Base-by-base conservation (phyloP, 2,888 invertebrate species). In the Cephalotes varians region DNA sequence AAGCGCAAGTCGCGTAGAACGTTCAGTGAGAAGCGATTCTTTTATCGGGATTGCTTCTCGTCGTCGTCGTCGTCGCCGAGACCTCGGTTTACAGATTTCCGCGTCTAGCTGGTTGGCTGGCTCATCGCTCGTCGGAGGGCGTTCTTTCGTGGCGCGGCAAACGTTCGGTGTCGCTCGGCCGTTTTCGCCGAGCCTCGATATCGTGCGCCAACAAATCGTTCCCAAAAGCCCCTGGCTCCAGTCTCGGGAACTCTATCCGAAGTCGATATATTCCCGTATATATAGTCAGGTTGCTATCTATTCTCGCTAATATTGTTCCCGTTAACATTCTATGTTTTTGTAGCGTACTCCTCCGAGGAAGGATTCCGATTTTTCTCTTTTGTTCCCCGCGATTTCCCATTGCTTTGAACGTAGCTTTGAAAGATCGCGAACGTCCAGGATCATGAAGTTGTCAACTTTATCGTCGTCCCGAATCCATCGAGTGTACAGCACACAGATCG, bases 71-170 rank as follows among this genome's bases (percentile, higher is more conserved):
- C 91, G 72, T 73, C 40, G 58, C 18, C 88, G 91, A 87, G 87
- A 88, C 88, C 90, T 92, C 87, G 91, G 90, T 88, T 92, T 92
- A 87, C 88, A 88, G 88, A 91, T 91, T 90, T 92, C 40, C 91
- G 91, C 91, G 91, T 92, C 91, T 91, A 86, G 89, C 86, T 88
- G 54, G 71, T 25, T 71, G 7, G 34, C 37, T 65, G 3, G 58
- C 60, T n/a, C 10, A 31, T 3, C 62, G 86, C 85, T 88, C 85
- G 87, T 86, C 81, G 87, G 91, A 92, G 92, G 91, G 93, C 92
- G 92, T 92, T 91, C 91, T 92, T 93, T 91, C 90, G 91, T 90
- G 93, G 92, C 93, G 93, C 93, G 93, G 89, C 90, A 91, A 92
- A 91, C 93, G 91, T 81, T 93, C 92, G 92, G 87, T 18, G n/a